phyloP scores from a whole-genome alignment of 2,888 invertebrate species.

The Galerucella nymphaeae region DNA sequence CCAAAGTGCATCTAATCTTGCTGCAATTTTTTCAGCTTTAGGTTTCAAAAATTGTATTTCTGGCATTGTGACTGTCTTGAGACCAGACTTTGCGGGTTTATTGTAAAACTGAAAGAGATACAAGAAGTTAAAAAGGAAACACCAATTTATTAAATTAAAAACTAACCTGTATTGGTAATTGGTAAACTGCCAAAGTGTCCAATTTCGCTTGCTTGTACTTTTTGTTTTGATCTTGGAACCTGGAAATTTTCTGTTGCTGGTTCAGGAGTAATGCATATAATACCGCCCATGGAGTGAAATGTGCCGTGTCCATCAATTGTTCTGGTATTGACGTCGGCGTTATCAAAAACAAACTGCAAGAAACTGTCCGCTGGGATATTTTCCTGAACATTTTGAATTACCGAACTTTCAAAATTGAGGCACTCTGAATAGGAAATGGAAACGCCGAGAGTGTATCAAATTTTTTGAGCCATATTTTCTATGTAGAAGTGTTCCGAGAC shows the following conservation, averaged over 20 bases:
- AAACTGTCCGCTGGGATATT: neutral
- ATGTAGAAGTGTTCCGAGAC: too few relatives aligned
- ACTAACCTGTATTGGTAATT: neutral
- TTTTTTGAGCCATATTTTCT: too few relatives aligned
- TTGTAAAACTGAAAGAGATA: neutral
- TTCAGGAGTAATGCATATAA: neutral
- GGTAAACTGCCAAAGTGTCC: neutral
- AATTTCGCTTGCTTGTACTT: too few relatives aligned
- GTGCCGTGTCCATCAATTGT: neutral
- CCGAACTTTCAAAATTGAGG: neutral
- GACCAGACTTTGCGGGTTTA: neutral
- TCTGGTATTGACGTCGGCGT: neutral
- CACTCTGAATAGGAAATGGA: neutral
- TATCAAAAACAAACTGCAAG: neutral
- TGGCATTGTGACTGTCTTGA: neutral
- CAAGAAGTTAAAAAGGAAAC: neutral
- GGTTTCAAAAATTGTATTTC: neutral
- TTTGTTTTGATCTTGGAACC: too few relatives aligned
- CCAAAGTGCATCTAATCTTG: neutral
- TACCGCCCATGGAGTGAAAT: neutral
- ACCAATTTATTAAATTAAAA: neutral
- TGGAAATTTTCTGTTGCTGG: neutral
- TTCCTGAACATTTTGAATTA: neutral
- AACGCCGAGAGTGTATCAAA: neutral
- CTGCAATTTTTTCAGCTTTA: neutral